phyloP scores from a whole-genome alignment of 35 echinoderm and acorn worm species.

The Hemicentrotus pulcherrimus region DNA sequence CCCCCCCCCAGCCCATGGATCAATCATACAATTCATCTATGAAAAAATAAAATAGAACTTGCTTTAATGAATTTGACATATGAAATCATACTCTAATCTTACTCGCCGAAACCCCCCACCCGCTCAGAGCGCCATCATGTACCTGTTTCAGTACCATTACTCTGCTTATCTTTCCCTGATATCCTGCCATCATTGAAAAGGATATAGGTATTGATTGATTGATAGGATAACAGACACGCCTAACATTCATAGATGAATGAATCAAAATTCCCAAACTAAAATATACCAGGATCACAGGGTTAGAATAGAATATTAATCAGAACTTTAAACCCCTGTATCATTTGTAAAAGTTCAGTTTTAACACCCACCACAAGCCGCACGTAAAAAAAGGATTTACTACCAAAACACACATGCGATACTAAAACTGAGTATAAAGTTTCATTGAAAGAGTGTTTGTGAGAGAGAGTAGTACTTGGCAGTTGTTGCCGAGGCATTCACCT shows the following conservation, averaged over 20 bases:
- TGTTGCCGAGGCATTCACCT: background rate
- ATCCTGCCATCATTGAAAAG: too few species aligned
- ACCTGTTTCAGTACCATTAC: too few species aligned
- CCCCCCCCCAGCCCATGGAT: too few species aligned
- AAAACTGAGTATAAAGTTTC: background rate
- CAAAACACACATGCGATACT: background rate
- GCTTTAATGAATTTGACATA: too few species aligned
- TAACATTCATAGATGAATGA: background rate
- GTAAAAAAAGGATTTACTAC: background rate
- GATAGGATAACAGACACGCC: background rate
- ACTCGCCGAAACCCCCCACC: too few species aligned
- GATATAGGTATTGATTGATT: too few species aligned
- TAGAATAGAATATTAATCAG: background rate
- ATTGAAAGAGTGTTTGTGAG: background rate
- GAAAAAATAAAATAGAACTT: too few species aligned
- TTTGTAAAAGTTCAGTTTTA: background rate
- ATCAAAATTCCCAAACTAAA: background rate
- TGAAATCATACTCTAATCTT: too few species aligned
- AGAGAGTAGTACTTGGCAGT: background rate
- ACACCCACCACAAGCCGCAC: background rate
- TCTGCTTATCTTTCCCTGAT: too few species aligned
- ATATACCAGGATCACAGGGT: background rate
- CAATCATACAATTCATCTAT: too few species aligned
- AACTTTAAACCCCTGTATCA: background rate
- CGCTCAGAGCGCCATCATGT: too few species aligned